Evolutionary conservation across 2,888 invertebrate genomes (phyloP), one percentile per base, ranked within the genome.

Genomic region (Drosophila neonasuta): DNA sequence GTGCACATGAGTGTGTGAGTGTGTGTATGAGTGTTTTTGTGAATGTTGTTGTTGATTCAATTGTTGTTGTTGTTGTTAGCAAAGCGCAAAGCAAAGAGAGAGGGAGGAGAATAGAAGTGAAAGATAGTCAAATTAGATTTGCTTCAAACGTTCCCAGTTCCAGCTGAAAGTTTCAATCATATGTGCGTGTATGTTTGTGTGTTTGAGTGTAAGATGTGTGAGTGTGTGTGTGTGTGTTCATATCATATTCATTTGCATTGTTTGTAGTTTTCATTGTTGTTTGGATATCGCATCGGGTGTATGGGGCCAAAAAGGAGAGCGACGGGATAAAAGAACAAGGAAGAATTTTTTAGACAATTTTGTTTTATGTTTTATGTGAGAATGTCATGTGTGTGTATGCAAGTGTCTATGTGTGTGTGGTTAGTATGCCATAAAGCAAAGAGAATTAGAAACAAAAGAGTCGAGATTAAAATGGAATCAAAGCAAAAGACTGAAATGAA

Each of bases 91-190:
- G 50, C 54, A 67, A 45, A 65, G 52, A 71, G 61, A 46, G 41
- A 52, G 48, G 67, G 68, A 65, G 62, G 77, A 86, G 74, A 77
- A 74, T 71, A 79, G 72, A 79, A 84, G 74, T 82, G 80, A 87
- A 74, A 87, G 66, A 80, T 79, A 80, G 77, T 84, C 79, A 77
- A 88, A 90, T 91, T 91, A 91, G 89, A 90, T 90, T 90, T 90
- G 86, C 86, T 90, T 91, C 81, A 91, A 89, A 78, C 88, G 89
- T 83, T 91, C 88, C 90, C 90, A 91, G 80, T 89, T 89, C 90
- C 90, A 90, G 84, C 89, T 90, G 87, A 85, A 79, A 80, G 74
- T 73, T 74, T 73, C 61, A 70, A 65, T 71, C 64, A 68, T 50
- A 62, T 68, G 58, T 67, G 39, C 32, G 36, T 70, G 52, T 34